These are phyloP conservation scores for Brachylomia viminalis DNA, from an alignment of 2,888 invertebrate species.

Conservation along the genomic window DNA sequence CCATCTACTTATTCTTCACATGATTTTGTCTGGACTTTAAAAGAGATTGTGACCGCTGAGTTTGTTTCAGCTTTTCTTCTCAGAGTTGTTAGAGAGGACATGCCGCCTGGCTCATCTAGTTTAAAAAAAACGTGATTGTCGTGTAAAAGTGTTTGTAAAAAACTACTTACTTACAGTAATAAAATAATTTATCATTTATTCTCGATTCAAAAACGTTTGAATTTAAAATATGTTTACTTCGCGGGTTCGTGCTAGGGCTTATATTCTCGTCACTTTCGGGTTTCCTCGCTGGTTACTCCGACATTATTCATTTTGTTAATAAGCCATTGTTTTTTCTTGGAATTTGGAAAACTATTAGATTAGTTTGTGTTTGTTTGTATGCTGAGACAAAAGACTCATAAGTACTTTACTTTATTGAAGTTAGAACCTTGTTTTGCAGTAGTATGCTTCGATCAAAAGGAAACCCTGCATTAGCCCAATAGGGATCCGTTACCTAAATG, in stretches of 20 bases:
- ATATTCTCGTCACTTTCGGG: conserved; percentile 3
- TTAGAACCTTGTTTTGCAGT: not conserved
- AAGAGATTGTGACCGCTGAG: too few species aligned
- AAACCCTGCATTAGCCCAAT: not conserved
- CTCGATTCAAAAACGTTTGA: not conserved
- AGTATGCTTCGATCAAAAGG: not conserved
- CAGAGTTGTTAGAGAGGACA: too few species aligned
- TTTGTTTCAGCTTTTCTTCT: too few species aligned
- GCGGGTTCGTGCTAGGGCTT: not conserved
- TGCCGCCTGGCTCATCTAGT: too few species aligned
- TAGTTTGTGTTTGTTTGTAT: not conserved
- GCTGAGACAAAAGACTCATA: not conserved
- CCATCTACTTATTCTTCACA: too few species aligned
- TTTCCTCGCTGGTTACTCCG: conserved; percentile 43
- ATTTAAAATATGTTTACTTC: not conserved
- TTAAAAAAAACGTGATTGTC: too few species aligned
- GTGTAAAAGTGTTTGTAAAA: too few species aligned
- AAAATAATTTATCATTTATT: too few species aligned
- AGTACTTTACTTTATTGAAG: too few species aligned
- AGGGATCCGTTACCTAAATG: not conserved
- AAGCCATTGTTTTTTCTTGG: too few species aligned
- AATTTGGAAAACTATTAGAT: not conserved
- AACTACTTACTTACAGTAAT: too few species aligned
- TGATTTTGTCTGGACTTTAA: too few species aligned
- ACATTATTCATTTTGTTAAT: not conserved